These are phyloP conservation scores for Diarsia rubi DNA, from an alignment of 2,888 invertebrate species.

Conservation along the genomic window DNA sequence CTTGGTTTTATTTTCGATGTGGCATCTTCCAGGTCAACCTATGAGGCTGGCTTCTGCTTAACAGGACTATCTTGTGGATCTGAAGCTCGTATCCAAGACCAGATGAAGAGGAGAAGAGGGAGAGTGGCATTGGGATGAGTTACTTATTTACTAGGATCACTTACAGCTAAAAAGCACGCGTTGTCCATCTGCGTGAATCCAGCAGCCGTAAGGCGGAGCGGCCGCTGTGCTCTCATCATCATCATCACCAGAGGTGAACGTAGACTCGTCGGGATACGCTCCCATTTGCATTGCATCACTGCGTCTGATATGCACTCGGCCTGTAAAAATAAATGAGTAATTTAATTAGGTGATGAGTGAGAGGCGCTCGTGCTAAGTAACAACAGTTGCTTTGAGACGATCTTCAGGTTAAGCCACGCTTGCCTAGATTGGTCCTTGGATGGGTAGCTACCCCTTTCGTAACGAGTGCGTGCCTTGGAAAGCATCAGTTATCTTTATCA, in stretches of 20 bases:
- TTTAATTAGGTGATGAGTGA: not conserved
- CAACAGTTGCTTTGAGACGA: not conserved
- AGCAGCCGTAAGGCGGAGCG: constrained; percentile 84
- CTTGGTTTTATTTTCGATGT: too few relatives aligned
- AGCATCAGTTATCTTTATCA: too few relatives aligned
- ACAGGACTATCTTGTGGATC: too few relatives aligned
- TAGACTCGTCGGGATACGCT: constrained; percentile 78
- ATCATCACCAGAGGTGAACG: constrained; percentile 78
- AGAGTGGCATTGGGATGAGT: too few relatives aligned
- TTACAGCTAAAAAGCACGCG: constrained; percentile 71
- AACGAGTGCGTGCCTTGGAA: too few relatives aligned
- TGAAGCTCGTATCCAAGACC: too few relatives aligned
- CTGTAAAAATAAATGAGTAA: constrained; percentile 64
- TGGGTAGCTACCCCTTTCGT: too few relatives aligned
- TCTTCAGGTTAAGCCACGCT: too few relatives aligned
- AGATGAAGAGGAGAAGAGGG: too few relatives aligned
- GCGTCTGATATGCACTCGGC: constrained; percentile 81
- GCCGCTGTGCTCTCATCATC: constrained; percentile 86
- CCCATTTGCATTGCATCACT: constrained; percentile 82
- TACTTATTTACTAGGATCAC: constrained; percentile 66
- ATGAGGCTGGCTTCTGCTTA: too few relatives aligned
- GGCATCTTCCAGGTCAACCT: too few relatives aligned
- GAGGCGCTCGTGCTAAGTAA: not conserved
- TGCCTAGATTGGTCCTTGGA: too few relatives aligned
- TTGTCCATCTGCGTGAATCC: constrained; percentile 88